Conservation (phyloP, 1,140 invertebrate species). For the Ips typographus region DNA sequence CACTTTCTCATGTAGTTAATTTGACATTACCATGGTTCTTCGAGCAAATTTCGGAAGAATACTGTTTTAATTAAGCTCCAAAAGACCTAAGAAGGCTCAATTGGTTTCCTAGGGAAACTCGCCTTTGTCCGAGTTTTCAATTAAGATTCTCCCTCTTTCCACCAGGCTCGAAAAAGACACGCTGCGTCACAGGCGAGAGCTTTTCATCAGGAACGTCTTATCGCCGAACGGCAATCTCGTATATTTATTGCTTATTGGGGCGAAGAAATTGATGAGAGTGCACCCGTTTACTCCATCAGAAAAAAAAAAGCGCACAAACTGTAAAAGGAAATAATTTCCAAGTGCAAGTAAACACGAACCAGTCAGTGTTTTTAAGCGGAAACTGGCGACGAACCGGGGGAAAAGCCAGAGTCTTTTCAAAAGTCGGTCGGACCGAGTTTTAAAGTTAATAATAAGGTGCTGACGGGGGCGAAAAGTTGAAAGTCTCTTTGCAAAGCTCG, state of each 20-base stretch:
- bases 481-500: background rate
- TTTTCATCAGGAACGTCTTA: conserved; percentile 2
- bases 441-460: too few relatives aligned
- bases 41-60: background rate
- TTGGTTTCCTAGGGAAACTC: background rate
- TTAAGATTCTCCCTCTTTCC: conserved; percentile 1
- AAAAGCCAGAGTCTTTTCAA: too few relatives aligned
- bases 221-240: background rate
- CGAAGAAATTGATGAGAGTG: background rate
- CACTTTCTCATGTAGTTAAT: background rate
- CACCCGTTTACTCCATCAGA: too few relatives aligned
- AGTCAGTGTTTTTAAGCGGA: too few relatives aligned
- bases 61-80: background rate
- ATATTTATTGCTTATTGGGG: conserved; percentile 6
- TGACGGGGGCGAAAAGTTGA: background rate
- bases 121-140: conserved; percentile 5
- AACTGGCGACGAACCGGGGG: too few relatives aligned
- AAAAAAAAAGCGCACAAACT: too few relatives aligned
- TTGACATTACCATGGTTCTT: background rate
- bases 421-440: too few relatives aligned
- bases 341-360: too few relatives aligned
- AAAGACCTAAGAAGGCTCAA: background rate
- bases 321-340: too few relatives aligned
- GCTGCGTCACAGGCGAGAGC: conserved; percentile 1
- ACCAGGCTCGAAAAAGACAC: background rate